These are phyloP conservation scores for Epizoanthus ramosus DNA, from an alignment of 92 coral and sea anemone genomes.

Conservation along the genomic window DNA sequence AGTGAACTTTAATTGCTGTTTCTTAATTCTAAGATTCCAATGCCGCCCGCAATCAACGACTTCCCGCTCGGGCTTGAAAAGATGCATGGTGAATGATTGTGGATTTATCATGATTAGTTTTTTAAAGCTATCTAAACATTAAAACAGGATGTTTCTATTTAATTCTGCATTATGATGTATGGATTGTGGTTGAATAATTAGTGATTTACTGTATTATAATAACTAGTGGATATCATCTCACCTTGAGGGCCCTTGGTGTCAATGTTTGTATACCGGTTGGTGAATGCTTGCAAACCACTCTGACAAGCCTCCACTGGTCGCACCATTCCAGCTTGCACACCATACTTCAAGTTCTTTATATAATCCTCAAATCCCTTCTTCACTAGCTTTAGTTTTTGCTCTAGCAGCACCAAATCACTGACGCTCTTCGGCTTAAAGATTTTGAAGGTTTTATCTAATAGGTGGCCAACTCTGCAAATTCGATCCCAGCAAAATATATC, in stretches of 20 bases:
- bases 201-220: not conserved
- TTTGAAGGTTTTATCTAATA: not conserved
- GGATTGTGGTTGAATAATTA: constrained; percentile 6
- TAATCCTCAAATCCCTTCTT: constrained; percentile 52
- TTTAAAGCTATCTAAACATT: too few species aligned
- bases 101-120: not conserved
- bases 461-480: constrained; percentile 40
- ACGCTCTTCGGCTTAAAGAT: constrained; percentile 59
- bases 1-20: not conserved
- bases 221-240: not conserved
- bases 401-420: constrained; percentile 59
- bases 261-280: constrained; percentile 42
- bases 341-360: constrained; percentile 57
- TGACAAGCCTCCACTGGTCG: constrained; percentile 65
- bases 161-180: not conserved
- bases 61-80: not conserved
- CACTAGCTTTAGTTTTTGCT: constrained; percentile 50
- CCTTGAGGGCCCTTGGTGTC: constrained; percentile 34
- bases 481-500: constrained; percentile 47
- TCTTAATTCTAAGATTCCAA: too few species aligned
- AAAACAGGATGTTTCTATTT: not conserved
- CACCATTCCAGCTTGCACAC: constrained; percentile 80
- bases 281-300: constrained; percentile 60
- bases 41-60: not conserved
- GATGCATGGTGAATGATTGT: not conserved